Conservation (phyloP, 2,797 vertebrate genomes). For the Hephaestus fuliginosus region DNA sequence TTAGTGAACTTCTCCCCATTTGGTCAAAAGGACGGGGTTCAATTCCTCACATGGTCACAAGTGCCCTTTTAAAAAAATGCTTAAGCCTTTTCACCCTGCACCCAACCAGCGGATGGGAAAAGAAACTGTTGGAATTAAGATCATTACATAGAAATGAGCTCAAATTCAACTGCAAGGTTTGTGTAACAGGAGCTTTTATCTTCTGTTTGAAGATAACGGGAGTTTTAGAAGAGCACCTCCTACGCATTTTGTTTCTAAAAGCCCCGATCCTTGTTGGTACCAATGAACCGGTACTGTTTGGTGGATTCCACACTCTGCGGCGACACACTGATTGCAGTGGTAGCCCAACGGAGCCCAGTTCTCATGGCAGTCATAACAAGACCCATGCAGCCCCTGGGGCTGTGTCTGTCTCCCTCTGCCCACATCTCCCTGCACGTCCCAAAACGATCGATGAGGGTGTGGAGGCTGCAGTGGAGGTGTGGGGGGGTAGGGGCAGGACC, state of each 20-base stretch:
- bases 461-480: not conserved
- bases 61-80: not conserved
- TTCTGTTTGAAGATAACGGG: not conserved
- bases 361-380: slow-evolving; percentile 71
- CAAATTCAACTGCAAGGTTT: slow-evolving; percentile 1
- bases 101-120: not conserved
- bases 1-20: not conserved
- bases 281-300: slow-evolving; percentile 18
- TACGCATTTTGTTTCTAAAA: slow-evolving; percentile 16
- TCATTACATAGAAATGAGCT: slow-evolving; percentile 2
- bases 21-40: not conserved
- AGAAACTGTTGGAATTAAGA: not conserved
- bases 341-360: slow-evolving; percentile 52
- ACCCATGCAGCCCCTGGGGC: slow-evolving; percentile 56
- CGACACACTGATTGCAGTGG: slow-evolving; percentile 44
- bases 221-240: slow-evolving; percentile 1
- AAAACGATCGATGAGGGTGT: slow-evolving; percentile 37
- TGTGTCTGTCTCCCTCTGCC: slow-evolving; percentile 68
- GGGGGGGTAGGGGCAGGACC: slow-evolving; percentile 21
- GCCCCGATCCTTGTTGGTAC: slow-evolving; percentile 8
- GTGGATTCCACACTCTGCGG: slow-evolving; percentile 40
- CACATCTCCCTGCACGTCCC: slow-evolving; percentile 55
- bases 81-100: not conserved
- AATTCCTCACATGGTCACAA: slow-evolving; percentile 12
- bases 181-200: not conserved